These are phyloP conservation scores for Sminthopsis crassicaudata DNA, from an alignment of 2,113 vertebrate species.

Conservation along the genomic window DNA sequence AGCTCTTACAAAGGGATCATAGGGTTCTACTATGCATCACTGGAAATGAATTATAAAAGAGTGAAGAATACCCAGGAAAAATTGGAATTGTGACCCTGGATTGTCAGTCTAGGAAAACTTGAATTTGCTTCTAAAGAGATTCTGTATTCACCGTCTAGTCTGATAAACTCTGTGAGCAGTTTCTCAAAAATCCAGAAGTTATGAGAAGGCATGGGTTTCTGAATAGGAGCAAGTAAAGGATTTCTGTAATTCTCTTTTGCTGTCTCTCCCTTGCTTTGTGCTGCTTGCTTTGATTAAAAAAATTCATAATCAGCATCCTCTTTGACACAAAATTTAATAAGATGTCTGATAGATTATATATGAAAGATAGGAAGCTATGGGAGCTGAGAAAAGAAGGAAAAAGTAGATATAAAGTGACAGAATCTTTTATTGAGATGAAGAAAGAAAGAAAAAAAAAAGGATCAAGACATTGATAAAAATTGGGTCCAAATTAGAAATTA, in stretches of 20 bases:
- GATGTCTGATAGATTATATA: background rate
- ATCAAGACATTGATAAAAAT: background rate
- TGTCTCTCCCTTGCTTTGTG: background rate
- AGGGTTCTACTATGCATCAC: rapidly evolving
- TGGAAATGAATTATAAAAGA: background rate
- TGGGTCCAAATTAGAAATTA: background rate
- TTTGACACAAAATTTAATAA: background rate
- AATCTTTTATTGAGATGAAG: background rate
- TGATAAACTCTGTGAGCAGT: background rate
- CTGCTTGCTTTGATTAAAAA: background rate
- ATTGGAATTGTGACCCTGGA: background rate
- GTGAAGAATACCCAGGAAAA: background rate
- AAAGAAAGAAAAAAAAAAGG: background rate
- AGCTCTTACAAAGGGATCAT: slow-evolving; percentile 12
- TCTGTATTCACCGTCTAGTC: background rate
- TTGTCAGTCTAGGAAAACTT: background rate
- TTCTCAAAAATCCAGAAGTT: slow-evolving; percentile 7
- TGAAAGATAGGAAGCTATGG: background rate
- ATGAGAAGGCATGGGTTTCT: background rate
- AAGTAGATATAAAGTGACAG: background rate
- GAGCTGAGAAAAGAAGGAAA: background rate
- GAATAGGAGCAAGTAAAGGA: slow-evolving; percentile 7
- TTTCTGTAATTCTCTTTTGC: background rate
- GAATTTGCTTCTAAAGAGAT: background rate
- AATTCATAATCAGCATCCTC: background rate